These are phyloP conservation scores for Tiliqua scincoides DNA, from an alignment of 2,113 vertebrate species.

Conservation along the genomic window DNA sequence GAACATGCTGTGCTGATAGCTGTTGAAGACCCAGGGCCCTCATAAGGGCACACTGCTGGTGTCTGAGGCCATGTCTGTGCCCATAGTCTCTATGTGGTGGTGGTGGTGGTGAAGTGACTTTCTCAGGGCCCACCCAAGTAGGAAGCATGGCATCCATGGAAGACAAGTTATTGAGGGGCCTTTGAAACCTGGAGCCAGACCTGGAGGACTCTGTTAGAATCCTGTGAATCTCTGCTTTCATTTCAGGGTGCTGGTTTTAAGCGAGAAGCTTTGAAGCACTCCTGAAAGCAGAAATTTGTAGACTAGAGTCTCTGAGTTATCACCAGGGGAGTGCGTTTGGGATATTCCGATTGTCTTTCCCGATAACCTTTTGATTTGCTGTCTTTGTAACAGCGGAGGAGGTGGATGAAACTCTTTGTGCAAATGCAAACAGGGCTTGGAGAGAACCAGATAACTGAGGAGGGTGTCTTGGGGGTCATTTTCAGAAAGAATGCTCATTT, in stretches of 20 bases:
- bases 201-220: neutral
- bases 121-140: no score
- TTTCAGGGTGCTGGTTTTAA: neutral
- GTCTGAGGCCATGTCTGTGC: no score
- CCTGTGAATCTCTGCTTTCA: neutral
- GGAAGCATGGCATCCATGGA: no score
- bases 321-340: neutral
- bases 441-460: neutral
- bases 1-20: no score
- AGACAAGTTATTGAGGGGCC: no score
- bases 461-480: neutral
- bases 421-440: neutral
- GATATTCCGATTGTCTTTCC: neutral
- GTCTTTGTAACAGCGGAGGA: neutral
- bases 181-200: neutral
- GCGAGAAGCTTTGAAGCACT: neutral
- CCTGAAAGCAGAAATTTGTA: neutral
- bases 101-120: no score
- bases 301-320: neutral
- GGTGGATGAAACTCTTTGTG: neutral
- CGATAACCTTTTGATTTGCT: conserved; percentile 2
- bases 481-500: neutral
- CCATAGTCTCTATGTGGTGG: no score
- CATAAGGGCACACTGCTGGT: no score
- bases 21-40: no score